Conservation (phyloP, 30 jellyfish, hydroid and myxozoan species). For the Clytia hemisphaerica region DNA sequence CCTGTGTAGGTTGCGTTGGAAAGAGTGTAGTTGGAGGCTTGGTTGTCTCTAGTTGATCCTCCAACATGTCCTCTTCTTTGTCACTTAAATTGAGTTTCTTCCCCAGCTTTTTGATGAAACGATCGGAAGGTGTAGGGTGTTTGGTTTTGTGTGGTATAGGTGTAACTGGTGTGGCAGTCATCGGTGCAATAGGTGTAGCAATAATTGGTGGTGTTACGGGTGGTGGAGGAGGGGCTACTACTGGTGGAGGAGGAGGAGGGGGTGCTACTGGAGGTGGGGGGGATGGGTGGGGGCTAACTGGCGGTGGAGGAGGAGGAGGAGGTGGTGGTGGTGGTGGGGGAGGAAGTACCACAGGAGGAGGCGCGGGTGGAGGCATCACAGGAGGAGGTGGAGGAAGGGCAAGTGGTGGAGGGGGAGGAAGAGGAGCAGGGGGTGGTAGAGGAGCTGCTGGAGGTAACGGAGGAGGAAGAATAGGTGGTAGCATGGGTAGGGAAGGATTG, state of each 20-base stretch:
- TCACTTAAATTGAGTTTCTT: too few species aligned
- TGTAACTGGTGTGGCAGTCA: too few species aligned
- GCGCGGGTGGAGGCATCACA: background rate
- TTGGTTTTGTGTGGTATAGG: too few species aligned
- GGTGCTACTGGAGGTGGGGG: conserved; percentile 17
- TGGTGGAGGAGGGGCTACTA: background rate
- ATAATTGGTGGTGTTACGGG: background rate
- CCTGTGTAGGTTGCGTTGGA: too few species aligned
- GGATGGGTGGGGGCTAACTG: background rate
- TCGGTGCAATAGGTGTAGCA: too few species aligned
- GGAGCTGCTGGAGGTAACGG: background rate
- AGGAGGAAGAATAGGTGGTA: too few species aligned
- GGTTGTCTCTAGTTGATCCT: too few species aligned
- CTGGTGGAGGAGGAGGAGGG: conserved; percentile 1
- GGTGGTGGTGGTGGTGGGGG: conserved; percentile 31
- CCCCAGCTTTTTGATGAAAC: too few species aligned
- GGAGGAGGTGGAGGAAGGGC: conserved; percentile 20
- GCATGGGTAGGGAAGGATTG: too few species aligned
- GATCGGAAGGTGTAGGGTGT: too few species aligned
- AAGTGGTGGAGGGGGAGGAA: conserved; percentile 4
- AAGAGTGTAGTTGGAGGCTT: too few species aligned
- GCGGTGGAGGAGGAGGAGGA: conserved; percentile 1
- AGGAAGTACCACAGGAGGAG: conserved; percentile 5
- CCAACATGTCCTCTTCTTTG: too few species aligned
- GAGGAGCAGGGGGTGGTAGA: background rate